Percentiles rank a stretch among this genome's conserved stretches.
These are phyloP conservation scores for Smutsia temminckii DNA, from an alignment of 2,797 vertebrate species.

Conservation along the genomic window DNA sequence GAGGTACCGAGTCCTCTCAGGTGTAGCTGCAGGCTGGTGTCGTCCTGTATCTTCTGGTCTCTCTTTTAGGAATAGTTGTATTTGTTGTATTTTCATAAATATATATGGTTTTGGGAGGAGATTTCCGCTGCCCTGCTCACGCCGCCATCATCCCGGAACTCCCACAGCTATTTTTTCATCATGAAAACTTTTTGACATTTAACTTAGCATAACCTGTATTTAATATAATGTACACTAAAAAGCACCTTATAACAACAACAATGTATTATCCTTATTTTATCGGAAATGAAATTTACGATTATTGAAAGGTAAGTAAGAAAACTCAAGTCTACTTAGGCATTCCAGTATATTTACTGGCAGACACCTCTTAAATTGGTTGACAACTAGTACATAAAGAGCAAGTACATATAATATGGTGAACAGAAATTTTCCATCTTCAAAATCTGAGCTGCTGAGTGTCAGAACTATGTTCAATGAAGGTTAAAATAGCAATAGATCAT, in stretches of 20 bases:
- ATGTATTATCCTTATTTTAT: neutral
- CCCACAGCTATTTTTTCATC: no score
- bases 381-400: neutral
- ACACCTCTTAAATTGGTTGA: neutral
- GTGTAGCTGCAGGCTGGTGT: no score
- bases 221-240: neutral
- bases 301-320: neutral
- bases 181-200: neutral
- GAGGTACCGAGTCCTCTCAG: no score
- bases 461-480: neutral
- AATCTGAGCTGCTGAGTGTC: neutral
- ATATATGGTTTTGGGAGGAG: no score
- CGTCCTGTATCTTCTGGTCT: no score
- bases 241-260: neutral
- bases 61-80: no score
- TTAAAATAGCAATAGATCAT: neutral
- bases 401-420: neutral
- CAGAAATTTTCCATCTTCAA: neutral
- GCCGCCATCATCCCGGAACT: no score
- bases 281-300: constrained; percentile 5
- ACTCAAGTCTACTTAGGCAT: neutral
- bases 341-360: neutral
- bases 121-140: no score
- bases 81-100: no score
- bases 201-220: neutral